Percentiles rank a stretch among this genome's conserved stretches.
Conservation (phyloP, 1,140 invertebrate genomes). For the Trinorchestia longiramus region DNA sequence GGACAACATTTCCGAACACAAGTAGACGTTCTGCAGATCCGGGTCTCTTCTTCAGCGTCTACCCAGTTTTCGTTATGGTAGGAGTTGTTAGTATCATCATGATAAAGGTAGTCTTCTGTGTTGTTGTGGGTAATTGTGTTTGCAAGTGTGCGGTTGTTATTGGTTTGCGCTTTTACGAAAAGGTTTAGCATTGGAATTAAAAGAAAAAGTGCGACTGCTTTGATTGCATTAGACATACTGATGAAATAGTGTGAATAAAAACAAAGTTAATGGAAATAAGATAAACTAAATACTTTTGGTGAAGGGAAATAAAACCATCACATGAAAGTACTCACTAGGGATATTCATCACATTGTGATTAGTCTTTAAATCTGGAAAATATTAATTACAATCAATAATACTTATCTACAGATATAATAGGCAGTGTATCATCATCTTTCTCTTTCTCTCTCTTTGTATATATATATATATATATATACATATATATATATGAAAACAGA, state of each 20-base stretch:
- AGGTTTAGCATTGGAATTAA: background rate
- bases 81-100: background rate
- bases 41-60: background rate
- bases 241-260: too few relatives aligned
- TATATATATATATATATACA: too few relatives aligned
- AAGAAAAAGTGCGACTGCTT: background rate
- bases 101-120: background rate
- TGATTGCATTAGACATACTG: background rate
- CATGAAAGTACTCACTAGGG: background rate
- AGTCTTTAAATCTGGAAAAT: background rate
- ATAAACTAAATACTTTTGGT: background rate
- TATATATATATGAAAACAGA: too few relatives aligned
- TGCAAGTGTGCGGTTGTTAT: background rate
- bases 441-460: too few relatives aligned
- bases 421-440: too few relatives aligned
- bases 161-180: background rate
- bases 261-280: background rate
- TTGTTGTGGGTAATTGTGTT: background rate
- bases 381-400: too few relatives aligned
- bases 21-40: background rate
- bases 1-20: constrained; percentile 19
- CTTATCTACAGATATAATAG: too few relatives aligned
- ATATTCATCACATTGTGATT: background rate
- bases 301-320: background rate
- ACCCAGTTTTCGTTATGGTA: background rate